Percentiles rank a stretch among this genome's conserved stretches.
phyloP scores from a whole-genome alignment of 2,797 vertebrate species.

The Sphenopsis melanotis region DNA sequence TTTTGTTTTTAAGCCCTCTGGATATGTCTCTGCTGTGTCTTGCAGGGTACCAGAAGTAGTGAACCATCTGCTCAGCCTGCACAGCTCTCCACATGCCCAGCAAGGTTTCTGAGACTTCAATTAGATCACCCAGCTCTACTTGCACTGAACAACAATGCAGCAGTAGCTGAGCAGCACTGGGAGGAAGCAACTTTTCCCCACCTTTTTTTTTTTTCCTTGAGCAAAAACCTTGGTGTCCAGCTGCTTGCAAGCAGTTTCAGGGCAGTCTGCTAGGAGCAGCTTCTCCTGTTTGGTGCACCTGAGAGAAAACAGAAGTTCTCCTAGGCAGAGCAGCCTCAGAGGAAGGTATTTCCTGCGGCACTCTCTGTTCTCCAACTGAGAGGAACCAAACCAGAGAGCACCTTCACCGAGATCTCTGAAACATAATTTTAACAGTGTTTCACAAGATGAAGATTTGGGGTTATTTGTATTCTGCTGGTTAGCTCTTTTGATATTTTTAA shows the following conservation, averaged over 20 bases:
- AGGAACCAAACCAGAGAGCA: background rate
- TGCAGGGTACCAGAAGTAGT: background rate
- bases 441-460: background rate
- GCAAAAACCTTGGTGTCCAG: background rate
- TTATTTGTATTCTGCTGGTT: background rate
- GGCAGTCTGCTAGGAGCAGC: background rate
- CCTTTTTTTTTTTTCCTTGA: background rate
- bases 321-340: background rate
- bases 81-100: background rate
- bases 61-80: background rate
- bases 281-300: background rate
- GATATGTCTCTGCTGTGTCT: background rate
- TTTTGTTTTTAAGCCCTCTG: background rate
- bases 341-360: conserved; percentile 1
- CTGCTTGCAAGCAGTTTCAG: background rate
- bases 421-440: background rate
- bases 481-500: background rate
- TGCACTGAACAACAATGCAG: background rate
- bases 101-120: background rate
- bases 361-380: background rate
- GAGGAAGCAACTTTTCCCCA: background rate
- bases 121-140: background rate
- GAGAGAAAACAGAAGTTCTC: background rate
- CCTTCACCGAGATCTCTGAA: background rate
- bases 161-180: accelerated